Percentiles rank a stretch among this genome's conserved stretches.
Conservation (phyloP, 1,140 invertebrate genomes). For the Spodoptera litura region DNA sequence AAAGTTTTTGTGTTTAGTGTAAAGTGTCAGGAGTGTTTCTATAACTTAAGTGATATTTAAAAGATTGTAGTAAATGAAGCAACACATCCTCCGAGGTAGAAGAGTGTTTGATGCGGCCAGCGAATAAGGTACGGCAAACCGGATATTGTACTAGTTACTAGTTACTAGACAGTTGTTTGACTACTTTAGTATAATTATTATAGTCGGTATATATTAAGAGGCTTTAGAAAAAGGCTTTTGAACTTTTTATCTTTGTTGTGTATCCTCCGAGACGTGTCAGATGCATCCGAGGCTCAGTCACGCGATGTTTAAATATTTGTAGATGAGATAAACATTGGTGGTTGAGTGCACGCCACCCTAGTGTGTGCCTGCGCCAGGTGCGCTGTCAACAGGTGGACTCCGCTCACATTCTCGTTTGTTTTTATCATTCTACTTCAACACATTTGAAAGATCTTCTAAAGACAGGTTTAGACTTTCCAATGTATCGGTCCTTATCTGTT, state of each 20-base stretch:
- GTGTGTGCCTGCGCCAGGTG: slow-evolving; percentile 69
- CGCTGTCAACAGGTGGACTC: slow-evolving; percentile 72
- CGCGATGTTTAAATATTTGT: slow-evolving; percentile 73
- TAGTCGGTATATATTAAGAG: slow-evolving; percentile 24
- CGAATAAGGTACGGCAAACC: slow-evolving; percentile 82
- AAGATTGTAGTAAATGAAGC: slow-evolving; percentile 65
- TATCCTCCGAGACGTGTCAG: slow-evolving; percentile 53
- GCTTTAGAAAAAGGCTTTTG: slow-evolving; percentile 49
- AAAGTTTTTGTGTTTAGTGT: slow-evolving; percentile 74
- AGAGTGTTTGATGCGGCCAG: slow-evolving; percentile 76
- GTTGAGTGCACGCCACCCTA: slow-evolving; percentile 51
- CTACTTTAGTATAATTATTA: slow-evolving; percentile 69
- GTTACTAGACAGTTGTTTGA: slow-evolving; percentile 70
- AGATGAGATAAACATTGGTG: slow-evolving; percentile 62
- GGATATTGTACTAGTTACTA: slow-evolving; percentile 73
- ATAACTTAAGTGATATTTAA: slow-evolving; percentile 59
- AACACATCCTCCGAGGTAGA: slow-evolving; percentile 62
- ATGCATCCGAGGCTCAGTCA: slow-evolving; percentile 58
- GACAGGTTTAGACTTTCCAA: background rate
- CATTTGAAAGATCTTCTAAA: slow-evolving; percentile 22
- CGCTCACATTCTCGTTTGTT: slow-evolving; percentile 32
- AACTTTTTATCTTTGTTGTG: slow-evolving; percentile 49
- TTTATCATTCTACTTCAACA: slow-evolving; percentile 32
- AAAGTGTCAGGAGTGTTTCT: slow-evolving; percentile 71
- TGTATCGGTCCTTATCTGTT: slow-evolving; percentile 4